phyloP scores from a whole-genome alignment of 2,113 vertebrate genomes.

The Notarius quadriscutis region DNA sequence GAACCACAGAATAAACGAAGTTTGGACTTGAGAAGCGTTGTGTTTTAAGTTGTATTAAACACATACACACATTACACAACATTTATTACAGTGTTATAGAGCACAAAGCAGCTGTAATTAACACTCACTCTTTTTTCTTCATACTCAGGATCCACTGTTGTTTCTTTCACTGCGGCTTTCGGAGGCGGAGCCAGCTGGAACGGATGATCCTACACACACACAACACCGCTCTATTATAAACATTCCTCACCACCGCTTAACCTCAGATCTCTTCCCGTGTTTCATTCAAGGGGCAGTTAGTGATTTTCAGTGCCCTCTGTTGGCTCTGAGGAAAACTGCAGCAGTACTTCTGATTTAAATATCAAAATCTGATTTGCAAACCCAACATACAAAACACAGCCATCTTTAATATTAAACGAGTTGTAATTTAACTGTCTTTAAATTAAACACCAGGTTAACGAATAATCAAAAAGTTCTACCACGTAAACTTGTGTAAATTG shows the following conservation, averaged over 20 bases:
- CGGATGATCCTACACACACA: slow-evolving; percentile 73
- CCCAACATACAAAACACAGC: too few relatives aligned
- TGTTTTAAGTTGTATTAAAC: not conserved
- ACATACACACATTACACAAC: not conserved
- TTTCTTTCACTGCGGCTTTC: slow-evolving; percentile 73
- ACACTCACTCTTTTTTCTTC: slow-evolving; percentile 84
- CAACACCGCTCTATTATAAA: slow-evolving; percentile 51
- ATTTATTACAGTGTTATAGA: not conserved
- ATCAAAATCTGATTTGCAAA: too few relatives aligned
- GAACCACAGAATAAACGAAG: too few relatives aligned
- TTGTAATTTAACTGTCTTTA: not conserved
- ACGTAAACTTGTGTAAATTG: not conserved
- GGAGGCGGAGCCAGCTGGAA: slow-evolving; percentile 78
- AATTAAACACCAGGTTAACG: not conserved
- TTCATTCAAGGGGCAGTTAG: not conserved
- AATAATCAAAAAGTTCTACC: too few relatives aligned
- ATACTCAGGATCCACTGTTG: slow-evolving; percentile 80
- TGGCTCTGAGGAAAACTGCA: not conserved
- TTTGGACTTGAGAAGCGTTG: too few relatives aligned
- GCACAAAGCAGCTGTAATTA: not conserved
- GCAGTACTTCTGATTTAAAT: too few relatives aligned
- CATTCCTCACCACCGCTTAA: not conserved
- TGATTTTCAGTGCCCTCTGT: not conserved
- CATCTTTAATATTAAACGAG: too few relatives aligned
- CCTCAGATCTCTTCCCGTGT: not conserved